phyloP scores from a whole-genome alignment of 2,797 vertebrate genomes.

The Neosilurus mollespiculum region DNA sequence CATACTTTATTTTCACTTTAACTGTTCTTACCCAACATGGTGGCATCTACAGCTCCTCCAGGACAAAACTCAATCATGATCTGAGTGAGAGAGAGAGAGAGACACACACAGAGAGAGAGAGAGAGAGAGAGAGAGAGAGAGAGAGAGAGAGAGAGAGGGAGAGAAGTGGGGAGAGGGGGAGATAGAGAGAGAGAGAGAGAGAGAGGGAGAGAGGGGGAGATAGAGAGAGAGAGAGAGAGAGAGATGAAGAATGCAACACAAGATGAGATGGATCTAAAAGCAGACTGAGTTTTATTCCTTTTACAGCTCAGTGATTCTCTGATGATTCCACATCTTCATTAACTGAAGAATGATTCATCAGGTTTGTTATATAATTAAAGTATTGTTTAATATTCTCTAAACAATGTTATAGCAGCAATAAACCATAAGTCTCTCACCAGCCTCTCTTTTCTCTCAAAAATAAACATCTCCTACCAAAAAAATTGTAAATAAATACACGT shows the following conservation, averaged over 20 bases:
- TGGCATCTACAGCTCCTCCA: constrained; percentile 93
- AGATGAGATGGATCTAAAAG: neutral
- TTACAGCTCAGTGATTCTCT: neutral
- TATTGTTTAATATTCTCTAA: neutral
- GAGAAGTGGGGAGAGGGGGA: constrained; percentile 25
- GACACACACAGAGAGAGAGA: neutral
- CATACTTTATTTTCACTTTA: neutral
- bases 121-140: constrained; percentile 41
- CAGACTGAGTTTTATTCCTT: neutral
- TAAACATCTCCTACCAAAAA: neutral
- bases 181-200: neutral
- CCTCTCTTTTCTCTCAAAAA: neutral
- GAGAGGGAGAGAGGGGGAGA: neutral
- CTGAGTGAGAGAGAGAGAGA: constrained; percentile 65
- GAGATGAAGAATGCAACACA: neutral
- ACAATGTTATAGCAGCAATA: neutral
- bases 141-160: constrained; percentile 31
- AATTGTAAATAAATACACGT: neutral
- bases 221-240: neutral
- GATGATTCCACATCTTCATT: neutral
- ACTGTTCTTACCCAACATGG: constrained; percentile 85
- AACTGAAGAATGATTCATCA: neutral
- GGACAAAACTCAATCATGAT: constrained; percentile 99
- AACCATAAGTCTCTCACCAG: too few species aligned
- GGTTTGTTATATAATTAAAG: neutral